Percentiles rank a stretch among this genome's conserved stretches.
phyloP scores from a whole-genome alignment of 2,797 vertebrate species.

The Pteropus rufus region DNA sequence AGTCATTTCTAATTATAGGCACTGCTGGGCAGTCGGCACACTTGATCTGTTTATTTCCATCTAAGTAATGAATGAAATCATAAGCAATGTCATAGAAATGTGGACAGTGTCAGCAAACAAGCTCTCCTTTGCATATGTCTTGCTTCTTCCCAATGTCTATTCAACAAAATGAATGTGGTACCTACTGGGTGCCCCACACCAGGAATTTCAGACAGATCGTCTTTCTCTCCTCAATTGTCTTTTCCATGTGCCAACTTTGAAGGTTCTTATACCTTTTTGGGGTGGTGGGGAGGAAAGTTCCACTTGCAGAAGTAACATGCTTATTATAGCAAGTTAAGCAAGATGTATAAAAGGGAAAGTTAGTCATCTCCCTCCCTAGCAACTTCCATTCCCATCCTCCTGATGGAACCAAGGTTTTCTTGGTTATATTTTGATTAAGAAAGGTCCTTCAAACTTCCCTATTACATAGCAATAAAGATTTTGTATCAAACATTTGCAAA shows the following conservation, averaged over 20 bases:
- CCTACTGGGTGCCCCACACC: not conserved
- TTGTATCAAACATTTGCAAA: not conserved
- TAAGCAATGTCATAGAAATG: not conserved
- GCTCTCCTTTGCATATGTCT: not conserved
- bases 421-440: not conserved
- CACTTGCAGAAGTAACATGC: conserved; percentile 1
- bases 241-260: not conserved
- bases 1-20: not conserved
- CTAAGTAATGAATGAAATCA: not conserved
- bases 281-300: no score
- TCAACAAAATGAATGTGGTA: not conserved
- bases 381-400: not conserved
- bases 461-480: not conserved
- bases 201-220: not conserved
- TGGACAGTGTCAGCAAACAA: not conserved
- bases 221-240: not conserved
- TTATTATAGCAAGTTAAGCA: conserved; percentile 22
- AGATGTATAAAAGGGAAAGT: conserved; percentile 14
- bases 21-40: not conserved
- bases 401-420: not conserved
- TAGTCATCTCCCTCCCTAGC: not conserved
- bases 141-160: not conserved
- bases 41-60: not conserved
- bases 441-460: not conserved
- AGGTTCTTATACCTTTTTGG: not conserved